Conservation (phyloP, 2,888 invertebrate species). For the Osedax frankpressi region DNA sequence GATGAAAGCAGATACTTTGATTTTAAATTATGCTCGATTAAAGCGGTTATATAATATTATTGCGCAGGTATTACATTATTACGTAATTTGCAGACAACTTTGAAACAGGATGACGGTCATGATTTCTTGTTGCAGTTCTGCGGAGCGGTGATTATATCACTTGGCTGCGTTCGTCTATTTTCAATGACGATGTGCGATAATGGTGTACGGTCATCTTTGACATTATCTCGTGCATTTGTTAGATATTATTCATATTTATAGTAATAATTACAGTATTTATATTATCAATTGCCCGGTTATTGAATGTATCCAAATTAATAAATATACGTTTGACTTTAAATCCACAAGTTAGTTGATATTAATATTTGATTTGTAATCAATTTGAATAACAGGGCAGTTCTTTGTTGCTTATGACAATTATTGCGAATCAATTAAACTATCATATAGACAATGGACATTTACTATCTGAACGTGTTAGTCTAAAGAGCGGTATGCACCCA, state of each 20-base stretch:
- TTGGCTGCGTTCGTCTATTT: neutral
- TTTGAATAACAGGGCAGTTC: neutral
- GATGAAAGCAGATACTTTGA: too few species aligned
- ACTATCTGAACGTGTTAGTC: neutral
- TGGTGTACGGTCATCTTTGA: neutral
- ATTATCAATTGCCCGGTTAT: too few species aligned
- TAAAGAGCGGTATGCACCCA: too few species aligned
- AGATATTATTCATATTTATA: too few species aligned
- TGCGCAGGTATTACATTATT: too few species aligned
- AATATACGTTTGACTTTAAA: too few species aligned
- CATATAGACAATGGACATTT: neutral
- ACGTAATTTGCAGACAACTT: neutral
- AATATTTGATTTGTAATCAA: too few species aligned
- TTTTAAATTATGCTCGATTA: too few species aligned
- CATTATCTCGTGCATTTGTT: neutral
- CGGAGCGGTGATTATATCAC: neutral
- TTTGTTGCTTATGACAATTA: neutral
- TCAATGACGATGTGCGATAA: neutral
- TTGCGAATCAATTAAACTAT: neutral
- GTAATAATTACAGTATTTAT: too few species aligned
- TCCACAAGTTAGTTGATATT: too few species aligned
- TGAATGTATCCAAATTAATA: too few species aligned
- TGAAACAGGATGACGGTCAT: neutral
- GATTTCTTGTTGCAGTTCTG: slow-evolving; percentile 6
- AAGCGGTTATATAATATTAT: too few species aligned